Conservation (phyloP, 2,113 vertebrate species). For the Entelurus aequoreus region DNA sequence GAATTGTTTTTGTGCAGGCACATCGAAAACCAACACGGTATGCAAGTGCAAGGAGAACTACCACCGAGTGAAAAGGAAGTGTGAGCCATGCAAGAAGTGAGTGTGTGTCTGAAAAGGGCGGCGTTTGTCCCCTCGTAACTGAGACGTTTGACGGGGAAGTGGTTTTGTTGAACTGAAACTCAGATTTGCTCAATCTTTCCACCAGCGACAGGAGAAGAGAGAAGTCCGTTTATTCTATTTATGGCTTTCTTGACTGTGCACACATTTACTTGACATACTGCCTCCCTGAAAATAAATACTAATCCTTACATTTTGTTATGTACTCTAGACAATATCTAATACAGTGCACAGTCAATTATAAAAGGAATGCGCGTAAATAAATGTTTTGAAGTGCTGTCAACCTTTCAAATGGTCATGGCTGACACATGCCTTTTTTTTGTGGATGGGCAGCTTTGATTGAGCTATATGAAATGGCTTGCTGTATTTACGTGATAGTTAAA, state of each 20-base stretch:
- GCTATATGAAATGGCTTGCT: not conserved
- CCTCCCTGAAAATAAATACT: too few species aligned
- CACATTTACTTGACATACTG: not conserved
- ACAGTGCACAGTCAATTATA: too few species aligned
- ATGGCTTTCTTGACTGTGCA: not conserved
- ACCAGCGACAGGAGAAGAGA: constrained; percentile 27
- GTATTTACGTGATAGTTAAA: not conserved
- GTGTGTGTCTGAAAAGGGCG: constrained; percentile 14
- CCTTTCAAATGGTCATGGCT: too few species aligned
- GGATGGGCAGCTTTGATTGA: not conserved
- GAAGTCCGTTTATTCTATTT: constrained; percentile 28
- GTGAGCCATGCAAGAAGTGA: constrained; percentile 58
- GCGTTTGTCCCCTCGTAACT: constrained; percentile 5
- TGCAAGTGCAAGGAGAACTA: constrained; percentile 51
- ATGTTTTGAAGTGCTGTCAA: too few species aligned
- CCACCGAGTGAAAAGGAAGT: constrained; percentile 34
- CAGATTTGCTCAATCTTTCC: constrained; percentile 38
- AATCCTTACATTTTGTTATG: too few species aligned
- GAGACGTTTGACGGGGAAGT: constrained; percentile 39
- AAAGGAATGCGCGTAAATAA: too few species aligned
- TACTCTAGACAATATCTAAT: too few species aligned
- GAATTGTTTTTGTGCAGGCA: constrained; percentile 44
- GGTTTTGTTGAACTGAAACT: constrained; percentile 53
- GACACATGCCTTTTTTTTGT: too few species aligned
- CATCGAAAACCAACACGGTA: constrained; percentile 22